Evolutionary conservation across 2,888 invertebrate species (phyloP).

Genomic region (Crepidodera aurea): DNA sequence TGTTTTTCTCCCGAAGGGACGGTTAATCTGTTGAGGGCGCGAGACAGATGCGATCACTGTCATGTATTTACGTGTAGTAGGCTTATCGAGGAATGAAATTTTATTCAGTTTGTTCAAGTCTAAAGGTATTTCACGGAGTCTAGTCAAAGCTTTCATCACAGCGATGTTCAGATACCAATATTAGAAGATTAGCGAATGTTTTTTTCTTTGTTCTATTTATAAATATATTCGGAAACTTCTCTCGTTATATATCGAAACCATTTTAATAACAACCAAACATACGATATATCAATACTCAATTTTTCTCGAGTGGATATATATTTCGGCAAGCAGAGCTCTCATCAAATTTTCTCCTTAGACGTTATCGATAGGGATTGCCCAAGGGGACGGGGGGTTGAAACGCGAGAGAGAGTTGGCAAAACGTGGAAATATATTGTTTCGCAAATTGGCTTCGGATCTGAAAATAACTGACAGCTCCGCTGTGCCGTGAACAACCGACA

Average conservation of each 20-base stretch:
- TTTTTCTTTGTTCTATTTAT: background rate
- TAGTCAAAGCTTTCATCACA: slow-evolving; percentile 16
- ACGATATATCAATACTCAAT: no score
- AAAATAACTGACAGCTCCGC: slow-evolving; percentile 29
- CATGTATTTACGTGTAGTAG: slow-evolving; percentile 19
- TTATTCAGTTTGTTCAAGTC: slow-evolving; percentile 21
- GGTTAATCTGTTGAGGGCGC: slow-evolving; percentile 29
- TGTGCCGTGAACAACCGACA: slow-evolving; percentile 18
- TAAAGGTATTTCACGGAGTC: slow-evolving; percentile 19
- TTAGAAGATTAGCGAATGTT: background rate
- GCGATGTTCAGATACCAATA: background rate
- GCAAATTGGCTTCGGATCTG: slow-evolving; percentile 27
- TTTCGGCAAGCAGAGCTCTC: background rate
- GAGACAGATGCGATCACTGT: slow-evolving; percentile 24
- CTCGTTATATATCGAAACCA: no score
- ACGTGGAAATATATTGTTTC: slow-evolving; percentile 26
- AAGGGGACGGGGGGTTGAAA: background rate
- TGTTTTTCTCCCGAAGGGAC: slow-evolving; percentile 26
- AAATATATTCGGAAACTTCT: no score
- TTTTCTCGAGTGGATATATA: no score
- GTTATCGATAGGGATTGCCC: slow-evolving; percentile 15
- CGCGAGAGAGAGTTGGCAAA: background rate
- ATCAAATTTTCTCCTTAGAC: slow-evolving; percentile 9
- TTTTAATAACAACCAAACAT: no score
- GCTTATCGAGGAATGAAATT: slow-evolving; percentile 20